phyloP scores from a whole-genome alignment of 2,797 vertebrate genomes.

The Uromys caudimaculatus region DNA sequence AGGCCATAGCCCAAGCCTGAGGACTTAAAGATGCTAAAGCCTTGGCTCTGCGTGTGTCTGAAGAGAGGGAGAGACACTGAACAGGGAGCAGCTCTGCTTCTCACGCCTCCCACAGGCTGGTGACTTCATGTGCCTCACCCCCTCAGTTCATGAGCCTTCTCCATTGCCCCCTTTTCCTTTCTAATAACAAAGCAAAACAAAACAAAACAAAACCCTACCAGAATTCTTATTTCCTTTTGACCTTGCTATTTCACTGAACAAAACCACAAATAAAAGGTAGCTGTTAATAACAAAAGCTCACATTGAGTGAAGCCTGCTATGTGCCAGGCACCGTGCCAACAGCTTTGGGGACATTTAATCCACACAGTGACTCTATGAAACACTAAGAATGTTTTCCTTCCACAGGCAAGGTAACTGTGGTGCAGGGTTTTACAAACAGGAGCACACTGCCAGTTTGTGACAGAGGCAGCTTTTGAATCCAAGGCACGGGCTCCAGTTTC shows the following conservation, averaged over 20 bases:
- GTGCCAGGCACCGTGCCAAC: not conserved
- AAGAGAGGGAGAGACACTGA: not conserved
- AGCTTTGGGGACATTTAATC: not conserved
- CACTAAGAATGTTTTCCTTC: not conserved
- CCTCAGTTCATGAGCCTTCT: not conserved
- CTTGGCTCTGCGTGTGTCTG: not conserved
- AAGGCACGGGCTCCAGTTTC: not conserved
- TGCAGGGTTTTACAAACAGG: not conserved
- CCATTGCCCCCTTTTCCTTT: not conserved
- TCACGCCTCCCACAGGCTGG: not conserved
- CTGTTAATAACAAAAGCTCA: not conserved
- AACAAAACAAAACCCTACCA: not conserved
- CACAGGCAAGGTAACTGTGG: not conserved
- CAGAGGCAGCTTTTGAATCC: constrained; percentile 40
- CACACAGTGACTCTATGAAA: not conserved
- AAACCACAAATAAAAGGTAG: constrained; percentile 34
- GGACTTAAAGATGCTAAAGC: not conserved
- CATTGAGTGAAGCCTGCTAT: not conserved
- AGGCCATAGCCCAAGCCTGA: constrained; percentile 9
- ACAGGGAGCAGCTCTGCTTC: not conserved
- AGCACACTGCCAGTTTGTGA: not conserved
- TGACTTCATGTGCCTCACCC: not conserved
- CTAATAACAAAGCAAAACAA: not conserved
- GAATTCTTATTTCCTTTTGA: constrained; percentile 26
- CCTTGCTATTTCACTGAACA: not conserved